Evolutionary conservation across 2,888 invertebrate species (phyloP), one percentile per base, ranked within the genome.

Genomic region (Nemotelus nigrinus): DNA sequence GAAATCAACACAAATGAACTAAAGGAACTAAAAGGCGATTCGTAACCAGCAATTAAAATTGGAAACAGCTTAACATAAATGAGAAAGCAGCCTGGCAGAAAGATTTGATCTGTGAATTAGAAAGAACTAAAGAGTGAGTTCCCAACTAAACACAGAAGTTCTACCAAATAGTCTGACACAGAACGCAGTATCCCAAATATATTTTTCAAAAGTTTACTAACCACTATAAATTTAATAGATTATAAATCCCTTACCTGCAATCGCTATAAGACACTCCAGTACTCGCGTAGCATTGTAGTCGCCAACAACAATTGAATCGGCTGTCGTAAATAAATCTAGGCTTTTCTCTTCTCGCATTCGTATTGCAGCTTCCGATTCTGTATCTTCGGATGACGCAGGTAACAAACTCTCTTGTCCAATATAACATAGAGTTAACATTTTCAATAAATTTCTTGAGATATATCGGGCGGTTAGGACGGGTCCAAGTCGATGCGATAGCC

Each of bases 401-500:
- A 89, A 86, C 47, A 95, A 88, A 85, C 94, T 94, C 80, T 95
- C 94, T 83, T 91, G 92, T 0, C 95, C 96, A 43, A 96, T 92
- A 85, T 97, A 99, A 86, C 98, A 99, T 2, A 98, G 87, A 0
- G 97, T 95, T 75, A 99, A 88, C 95, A 99, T 97, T 83, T 97
- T 92, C 8, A 99, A 89, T 80, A 99, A 89, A 88, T 98, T 98
- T 79, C 96, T 90, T 0, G 97, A 95, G 47, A 99, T 89, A 88
- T 96, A 94, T 81, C 95, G 92, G 58, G 98, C 96, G 0, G 97
- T 96, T 44, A 99, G 89, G 67, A 98, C 96, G 0, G 99, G 98
- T 0, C 99, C 99, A 39, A 99, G 88, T 80, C 97, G 91, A 87
- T 97, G 96, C 0, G 97, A 93, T 78, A 99, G 85, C 98, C 98